Base-by-base conservation (phyloP, 2,113 vertebrate species). In the Coracopsis vasa region DNA sequence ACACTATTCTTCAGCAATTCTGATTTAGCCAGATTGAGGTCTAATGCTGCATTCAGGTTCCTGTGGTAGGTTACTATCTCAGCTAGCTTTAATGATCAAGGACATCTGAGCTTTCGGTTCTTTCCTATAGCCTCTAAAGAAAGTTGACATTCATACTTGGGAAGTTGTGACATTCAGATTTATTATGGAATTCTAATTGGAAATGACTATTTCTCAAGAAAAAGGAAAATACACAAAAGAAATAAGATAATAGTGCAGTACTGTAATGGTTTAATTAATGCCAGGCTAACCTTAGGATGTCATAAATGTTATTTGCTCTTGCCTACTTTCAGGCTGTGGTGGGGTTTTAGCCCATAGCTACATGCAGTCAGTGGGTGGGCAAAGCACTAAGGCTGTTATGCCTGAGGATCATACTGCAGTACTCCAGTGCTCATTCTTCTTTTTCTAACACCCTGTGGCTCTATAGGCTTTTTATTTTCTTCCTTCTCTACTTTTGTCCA, bases 191-290 rank as follows among this genome's bases (percentile, higher is more conserved):
- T 97, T 96, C 95, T 97, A 94, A 94, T 83, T 87, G 56, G 77
- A 95, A 96, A 96, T 37, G 58, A 95, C 95, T 96, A 29, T 97
- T 94, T 92, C 95, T 98, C 97, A 96, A 97, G 96, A 90, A 97
- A 97, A 92, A 90, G 91, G 96, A 96, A 97, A 97, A 97, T 91
- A 74, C 81, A 95, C 94, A 93, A 86, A 97, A 97, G 97, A 97
- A 97, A 88, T 88, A 91, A 97, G 83, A 78, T 95, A 88, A 90
- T 56, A 82, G 80, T 74, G 65, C 65, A 80, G 58, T 48, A 29
- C 88, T 80, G 88, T 91, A 93, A 85, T 94, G 92, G 92, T 97
- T 98, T 97, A 98, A 98, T 98, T 98, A 98, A 97, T 64, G 91
- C 97, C 97, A 96, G 96, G 77, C 94, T 98, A 98, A 98, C 95